A percentile compares a stretch with the other conserved stretches of the same genome.
Evolutionary conservation across 2,888 invertebrate genomes (phyloP).

Genomic region (Xanthorhoe designata): DNA sequence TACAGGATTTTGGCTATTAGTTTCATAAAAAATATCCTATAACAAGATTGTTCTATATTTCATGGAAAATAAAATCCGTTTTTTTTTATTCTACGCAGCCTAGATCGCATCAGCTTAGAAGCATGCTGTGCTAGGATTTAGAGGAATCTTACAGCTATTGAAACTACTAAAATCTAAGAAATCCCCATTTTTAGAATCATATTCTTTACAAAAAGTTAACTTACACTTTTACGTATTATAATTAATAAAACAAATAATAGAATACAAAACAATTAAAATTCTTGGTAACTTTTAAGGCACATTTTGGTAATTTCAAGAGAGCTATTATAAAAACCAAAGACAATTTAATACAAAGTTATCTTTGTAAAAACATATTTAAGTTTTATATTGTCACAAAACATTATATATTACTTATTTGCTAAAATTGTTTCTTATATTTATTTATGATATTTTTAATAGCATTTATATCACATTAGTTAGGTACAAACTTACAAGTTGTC

Average conservation of each 20-base stretch:
- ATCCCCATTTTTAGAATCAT: too few relatives aligned
- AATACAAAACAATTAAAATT: constrained; percentile 37
- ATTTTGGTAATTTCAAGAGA: constrained; percentile 39
- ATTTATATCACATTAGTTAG: constrained; percentile 41
- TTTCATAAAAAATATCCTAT: too few relatives aligned
- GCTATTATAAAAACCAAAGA: too few relatives aligned
- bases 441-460: constrained; percentile 31
- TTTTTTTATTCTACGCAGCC: too few relatives aligned
- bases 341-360: too few relatives aligned
- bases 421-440: constrained; percentile 10
- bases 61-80: too few relatives aligned
- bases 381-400: constrained; percentile 33
- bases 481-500: constrained; percentile 24
- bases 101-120: too few relatives aligned
- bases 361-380: constrained; percentile 16
- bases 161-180: too few relatives aligned
- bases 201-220: not conserved
- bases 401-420: constrained; percentile 9
- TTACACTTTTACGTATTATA: not conserved
- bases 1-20: too few relatives aligned
- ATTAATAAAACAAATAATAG: constrained; percentile 29
- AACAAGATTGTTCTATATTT: too few relatives aligned
- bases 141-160: too few relatives aligned
- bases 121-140: too few relatives aligned
- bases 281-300: constrained; percentile 45